Evolutionary conservation across 2,113 vertebrate genomes (phyloP).

Genomic region (Uropsilus gracilis): DNA sequence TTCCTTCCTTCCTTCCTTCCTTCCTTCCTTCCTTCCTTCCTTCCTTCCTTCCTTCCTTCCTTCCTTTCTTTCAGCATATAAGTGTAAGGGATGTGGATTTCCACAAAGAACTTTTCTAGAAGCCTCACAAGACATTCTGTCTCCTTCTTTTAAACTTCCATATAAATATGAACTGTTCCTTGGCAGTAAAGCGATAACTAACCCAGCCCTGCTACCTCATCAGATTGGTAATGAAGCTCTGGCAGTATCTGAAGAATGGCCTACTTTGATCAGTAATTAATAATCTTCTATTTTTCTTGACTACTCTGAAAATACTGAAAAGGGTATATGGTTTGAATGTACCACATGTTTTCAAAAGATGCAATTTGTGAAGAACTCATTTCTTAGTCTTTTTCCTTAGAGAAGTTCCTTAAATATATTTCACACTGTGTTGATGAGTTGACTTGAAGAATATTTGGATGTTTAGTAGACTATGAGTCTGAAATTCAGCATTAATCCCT

Average conservation of each 20-base stretch:
- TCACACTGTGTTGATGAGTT: neutral
- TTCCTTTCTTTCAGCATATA: neutral
- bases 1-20: no score
- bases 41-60: no score
- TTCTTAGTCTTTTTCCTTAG: constrained; percentile 25
- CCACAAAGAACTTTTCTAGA: neutral
- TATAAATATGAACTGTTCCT: constrained; percentile 50
- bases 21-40: no score
- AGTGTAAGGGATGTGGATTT: neutral
- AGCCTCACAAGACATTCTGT: constrained; percentile 22
- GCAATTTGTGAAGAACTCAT: neutral
- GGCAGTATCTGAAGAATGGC: neutral
- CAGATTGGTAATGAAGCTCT: neutral
- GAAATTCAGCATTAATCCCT: neutral
- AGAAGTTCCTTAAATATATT: neutral
- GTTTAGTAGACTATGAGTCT: neutral
- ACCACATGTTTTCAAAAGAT: constrained; percentile 10
- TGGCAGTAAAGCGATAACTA: neutral
- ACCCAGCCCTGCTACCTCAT: neutral
- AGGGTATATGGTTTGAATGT: neutral
- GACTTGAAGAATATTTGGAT: neutral
- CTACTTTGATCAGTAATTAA: neutral
- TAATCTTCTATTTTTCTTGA: neutral
- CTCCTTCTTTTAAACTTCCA: constrained; percentile 38
- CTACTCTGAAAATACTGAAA: neutral